A percentile compares a stretch with the other conserved stretches of the same genome.
phyloP scores from a whole-genome alignment of 2,113 vertebrate species.

The Mesocricetus auratus region DNA sequence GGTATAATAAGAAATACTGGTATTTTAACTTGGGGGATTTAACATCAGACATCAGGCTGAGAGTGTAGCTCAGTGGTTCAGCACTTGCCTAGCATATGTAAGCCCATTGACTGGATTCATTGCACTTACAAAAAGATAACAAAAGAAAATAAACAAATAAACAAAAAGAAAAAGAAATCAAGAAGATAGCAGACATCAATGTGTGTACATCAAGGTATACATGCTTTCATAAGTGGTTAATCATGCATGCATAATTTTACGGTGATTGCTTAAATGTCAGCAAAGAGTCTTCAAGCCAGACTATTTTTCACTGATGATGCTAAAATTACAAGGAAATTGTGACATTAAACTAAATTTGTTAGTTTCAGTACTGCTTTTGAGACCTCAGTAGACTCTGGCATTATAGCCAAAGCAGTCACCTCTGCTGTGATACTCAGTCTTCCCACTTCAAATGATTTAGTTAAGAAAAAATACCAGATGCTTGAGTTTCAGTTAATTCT shows the following conservation, averaged over 20 bases:
- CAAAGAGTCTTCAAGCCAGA: background rate
- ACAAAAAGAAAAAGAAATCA: background rate
- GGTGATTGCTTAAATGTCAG: background rate
- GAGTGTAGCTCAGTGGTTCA: background rate
- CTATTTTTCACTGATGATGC: background rate
- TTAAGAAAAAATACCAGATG: background rate
- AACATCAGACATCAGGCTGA: background rate
- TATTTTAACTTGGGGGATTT: background rate
- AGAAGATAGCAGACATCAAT: background rate
- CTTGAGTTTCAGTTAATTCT: background rate
- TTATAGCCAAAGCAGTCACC: background rate
- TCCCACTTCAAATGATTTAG: too few relatives aligned
- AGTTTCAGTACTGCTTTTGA: background rate
- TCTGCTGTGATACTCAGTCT: too few relatives aligned
- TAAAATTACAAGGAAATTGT: background rate
- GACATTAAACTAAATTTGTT: background rate
- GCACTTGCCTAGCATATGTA: background rate
- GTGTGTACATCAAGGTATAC: background rate
- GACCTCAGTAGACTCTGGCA: background rate
- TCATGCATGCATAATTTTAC: background rate
- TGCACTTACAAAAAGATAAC: background rate
- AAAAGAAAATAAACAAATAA: background rate
- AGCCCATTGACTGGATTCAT: too few relatives aligned
- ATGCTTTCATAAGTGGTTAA: background rate
- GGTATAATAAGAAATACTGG: background rate